phyloP scores from a whole-genome alignment of 2,113 vertebrate species.

The Actenoides hombroni region DNA sequence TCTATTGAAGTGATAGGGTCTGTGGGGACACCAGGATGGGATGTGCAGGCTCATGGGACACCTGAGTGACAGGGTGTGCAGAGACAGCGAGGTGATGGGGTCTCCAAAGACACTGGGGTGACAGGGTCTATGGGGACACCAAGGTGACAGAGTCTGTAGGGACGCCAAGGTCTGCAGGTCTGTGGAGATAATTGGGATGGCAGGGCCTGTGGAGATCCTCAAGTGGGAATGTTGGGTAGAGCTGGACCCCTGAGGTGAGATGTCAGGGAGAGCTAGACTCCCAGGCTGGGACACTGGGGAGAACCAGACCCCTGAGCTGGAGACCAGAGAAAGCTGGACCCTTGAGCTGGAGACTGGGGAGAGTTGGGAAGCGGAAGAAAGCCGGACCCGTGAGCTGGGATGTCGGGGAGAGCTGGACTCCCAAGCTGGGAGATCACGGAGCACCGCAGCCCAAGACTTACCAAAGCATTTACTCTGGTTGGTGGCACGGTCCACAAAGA shows the following conservation, averaged over 20 bases:
- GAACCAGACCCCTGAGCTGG: neutral
- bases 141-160: neutral
- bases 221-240: neutral
- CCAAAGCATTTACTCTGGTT: slow-evolving; percentile 99
- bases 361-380: neutral
- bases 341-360: neutral
- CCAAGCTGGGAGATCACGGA: neutral
- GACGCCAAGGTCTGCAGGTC: neutral
- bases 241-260: neutral
- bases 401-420: neutral
- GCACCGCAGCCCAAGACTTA: slow-evolving; percentile 64
- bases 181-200: too few relatives aligned
- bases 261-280: neutral
- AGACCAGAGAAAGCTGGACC: neutral
- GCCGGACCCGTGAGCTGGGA: too few relatives aligned
- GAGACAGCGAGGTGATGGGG: neutral
- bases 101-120: neutral
- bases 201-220: neutral
- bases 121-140: neutral
- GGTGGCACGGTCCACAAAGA: slow-evolving; percentile 97
- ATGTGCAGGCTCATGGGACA: neutral
- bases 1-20: neutral
- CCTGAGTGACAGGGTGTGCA: neutral
- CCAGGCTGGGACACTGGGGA: neutral
- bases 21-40: neutral